A percentile compares a stretch with the other conserved stretches of the same genome.
These are phyloP conservation scores for Drosophila littoralis DNA, from an alignment of 1,140 invertebrate genomes.

Conservation along the genomic window DNA sequence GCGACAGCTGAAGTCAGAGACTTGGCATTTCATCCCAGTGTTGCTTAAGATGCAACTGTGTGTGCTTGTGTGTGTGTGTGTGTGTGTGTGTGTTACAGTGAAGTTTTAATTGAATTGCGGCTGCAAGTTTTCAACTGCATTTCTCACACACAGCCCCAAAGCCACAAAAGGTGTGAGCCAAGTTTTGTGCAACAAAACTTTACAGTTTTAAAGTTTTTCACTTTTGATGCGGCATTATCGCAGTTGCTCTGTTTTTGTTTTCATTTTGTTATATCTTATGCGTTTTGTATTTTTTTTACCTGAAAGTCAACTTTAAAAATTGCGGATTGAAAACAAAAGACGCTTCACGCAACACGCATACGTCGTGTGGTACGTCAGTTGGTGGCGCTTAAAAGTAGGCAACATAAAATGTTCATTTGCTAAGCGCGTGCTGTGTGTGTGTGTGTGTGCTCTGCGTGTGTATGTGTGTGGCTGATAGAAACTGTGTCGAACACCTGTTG, in stretches of 20 bases:
- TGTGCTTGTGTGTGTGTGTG: conserved; percentile 24
- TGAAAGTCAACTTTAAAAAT: conserved; percentile 44
- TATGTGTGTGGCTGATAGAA: conserved; percentile 25
- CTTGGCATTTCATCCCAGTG: conserved; percentile 47
- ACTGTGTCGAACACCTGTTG: conserved; percentile 74
- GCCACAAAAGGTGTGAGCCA: conserved; percentile 63
- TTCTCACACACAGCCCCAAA: conserved; percentile 27
- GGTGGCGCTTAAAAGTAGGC: conserved; percentile 55
- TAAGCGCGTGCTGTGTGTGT: not conserved
- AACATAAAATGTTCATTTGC: conserved; percentile 46
- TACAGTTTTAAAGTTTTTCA: conserved; percentile 70
- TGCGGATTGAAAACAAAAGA: conserved; percentile 19
- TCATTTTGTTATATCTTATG: conserved; percentile 11
- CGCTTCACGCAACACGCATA: conserved; percentile 14
- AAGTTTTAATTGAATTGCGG: conserved; percentile 83
- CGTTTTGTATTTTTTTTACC: conserved; percentile 1
- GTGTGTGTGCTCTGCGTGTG: not conserved
- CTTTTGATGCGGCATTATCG: conserved; percentile 54
- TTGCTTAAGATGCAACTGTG: conserved; percentile 43
- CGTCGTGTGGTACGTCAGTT: conserved; percentile 17
- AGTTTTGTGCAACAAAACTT: conserved; percentile 59
- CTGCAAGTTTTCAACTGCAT: conserved; percentile 80
- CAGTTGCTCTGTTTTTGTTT: conserved; percentile 22
- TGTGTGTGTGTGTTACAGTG: conserved; percentile 62
- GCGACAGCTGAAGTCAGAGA: conserved; percentile 62